Evolutionary conservation across 1,140 invertebrate species (phyloP).

Genomic region (Piezodorus guildinii): DNA sequence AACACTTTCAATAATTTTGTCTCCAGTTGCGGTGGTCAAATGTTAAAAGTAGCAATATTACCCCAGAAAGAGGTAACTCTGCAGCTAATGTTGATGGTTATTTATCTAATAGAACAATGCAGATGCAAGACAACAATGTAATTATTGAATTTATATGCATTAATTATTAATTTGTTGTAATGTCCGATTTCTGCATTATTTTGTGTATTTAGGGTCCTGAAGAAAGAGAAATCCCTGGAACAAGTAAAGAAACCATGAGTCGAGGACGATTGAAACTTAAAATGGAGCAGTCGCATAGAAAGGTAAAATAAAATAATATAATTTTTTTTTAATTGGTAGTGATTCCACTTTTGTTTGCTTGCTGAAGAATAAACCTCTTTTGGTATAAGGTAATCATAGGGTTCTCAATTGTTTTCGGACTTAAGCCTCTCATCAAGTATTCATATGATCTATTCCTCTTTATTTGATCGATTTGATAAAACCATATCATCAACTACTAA

Average conservation of each 20-base stretch:
- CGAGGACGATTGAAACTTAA: conserved; percentile 32
- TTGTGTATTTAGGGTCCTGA: conserved; percentile 14
- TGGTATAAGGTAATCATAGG: too few species aligned
- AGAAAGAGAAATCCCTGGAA: conserved; percentile 11
- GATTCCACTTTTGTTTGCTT: too few species aligned
- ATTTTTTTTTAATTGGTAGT: too few species aligned
- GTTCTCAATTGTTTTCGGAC: too few species aligned
- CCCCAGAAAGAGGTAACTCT: conserved; percentile 21
- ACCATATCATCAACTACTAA: too few species aligned
- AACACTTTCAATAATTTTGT: not conserved
- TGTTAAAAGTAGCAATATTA: conserved; percentile 25
- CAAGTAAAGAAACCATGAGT: conserved; percentile 26
- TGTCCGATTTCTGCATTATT: not conserved
- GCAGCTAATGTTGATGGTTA: conserved; percentile 16
- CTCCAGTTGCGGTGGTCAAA: conserved; percentile 23
- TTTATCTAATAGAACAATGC: not conserved
- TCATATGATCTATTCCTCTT: too few species aligned
- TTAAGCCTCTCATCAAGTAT: too few species aligned
- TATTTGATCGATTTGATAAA: too few species aligned
- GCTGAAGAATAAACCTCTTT: too few species aligned
- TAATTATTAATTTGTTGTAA: not conserved
- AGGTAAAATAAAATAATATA: not conserved
- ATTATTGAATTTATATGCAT: not conserved
- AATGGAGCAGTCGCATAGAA: conserved; percentile 24
- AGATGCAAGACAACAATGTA: conserved; percentile 16